Evolutionary conservation across 2,113 vertebrate genomes (phyloP).

Genomic region (Labrus mixtus): DNA sequence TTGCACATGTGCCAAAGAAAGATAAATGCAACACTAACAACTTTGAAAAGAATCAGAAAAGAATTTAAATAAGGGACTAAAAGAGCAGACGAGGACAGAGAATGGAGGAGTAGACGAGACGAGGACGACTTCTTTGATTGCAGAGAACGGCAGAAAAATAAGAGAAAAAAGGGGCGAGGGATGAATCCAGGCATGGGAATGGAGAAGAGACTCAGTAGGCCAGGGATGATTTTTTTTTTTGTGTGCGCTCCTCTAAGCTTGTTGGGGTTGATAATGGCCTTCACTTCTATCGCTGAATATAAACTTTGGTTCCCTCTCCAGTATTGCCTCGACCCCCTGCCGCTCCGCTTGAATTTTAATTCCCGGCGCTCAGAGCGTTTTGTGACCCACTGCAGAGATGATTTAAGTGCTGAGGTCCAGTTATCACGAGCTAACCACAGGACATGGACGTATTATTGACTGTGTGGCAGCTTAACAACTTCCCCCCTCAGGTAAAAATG

Average conservation of each 20-base stretch:
- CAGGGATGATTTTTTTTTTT: slow-evolving; percentile 6
- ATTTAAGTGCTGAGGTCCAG: background rate
- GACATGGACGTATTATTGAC: slow-evolving; percentile 16
- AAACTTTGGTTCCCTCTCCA: slow-evolving; percentile 32
- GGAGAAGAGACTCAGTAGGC: slow-evolving; percentile 10
- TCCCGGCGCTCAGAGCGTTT: slow-evolving; percentile 6
- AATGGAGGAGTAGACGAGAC: slow-evolving; percentile 3
- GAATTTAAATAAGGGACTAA: background rate
- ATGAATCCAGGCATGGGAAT: background rate
- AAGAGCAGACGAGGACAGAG: slow-evolving; percentile 32
- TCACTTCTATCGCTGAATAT: slow-evolving; percentile 23
- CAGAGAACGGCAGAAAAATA: background rate
- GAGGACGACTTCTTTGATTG: slow-evolving; percentile 5
- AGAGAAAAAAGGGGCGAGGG: background rate
- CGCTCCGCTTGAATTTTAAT: slow-evolving; percentile 48
- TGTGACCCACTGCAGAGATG: slow-evolving; percentile 11
- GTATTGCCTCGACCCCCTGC: slow-evolving; percentile 23
- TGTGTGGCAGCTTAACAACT: slow-evolving; percentile 8
- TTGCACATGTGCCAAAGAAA: background rate
- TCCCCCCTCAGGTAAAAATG: background rate
- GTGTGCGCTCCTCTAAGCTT: slow-evolving; percentile 22
- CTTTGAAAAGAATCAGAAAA: slow-evolving; percentile 14
- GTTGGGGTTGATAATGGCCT: slow-evolving; percentile 37
- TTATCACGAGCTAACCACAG: slow-evolving; percentile 25
- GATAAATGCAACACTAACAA: slow-evolving; percentile 9